phyloP scores from a whole-genome alignment of 2,888 invertebrate genomes.

The Heteromyza rotundicornis region DNA sequence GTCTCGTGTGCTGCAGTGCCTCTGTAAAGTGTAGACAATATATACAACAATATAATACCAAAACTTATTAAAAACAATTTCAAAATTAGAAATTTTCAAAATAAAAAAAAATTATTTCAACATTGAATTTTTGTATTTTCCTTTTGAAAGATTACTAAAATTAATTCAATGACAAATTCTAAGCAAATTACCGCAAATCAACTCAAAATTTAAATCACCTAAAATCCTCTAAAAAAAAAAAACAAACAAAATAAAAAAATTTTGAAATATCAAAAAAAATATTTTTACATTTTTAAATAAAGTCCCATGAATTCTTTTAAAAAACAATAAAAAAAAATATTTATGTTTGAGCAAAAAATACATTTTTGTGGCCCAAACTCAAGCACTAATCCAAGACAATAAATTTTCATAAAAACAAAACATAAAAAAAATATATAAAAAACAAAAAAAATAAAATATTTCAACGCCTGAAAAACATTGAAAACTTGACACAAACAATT shows the following conservation, averaged over 20 bases:
- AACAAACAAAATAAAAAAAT: background rate
- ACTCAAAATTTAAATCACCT: too few species aligned
- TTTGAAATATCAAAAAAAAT: background rate
- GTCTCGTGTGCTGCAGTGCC: background rate
- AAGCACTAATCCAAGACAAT: background rate
- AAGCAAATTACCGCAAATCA: background rate
- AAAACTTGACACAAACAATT: too few species aligned
- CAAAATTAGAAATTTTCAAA: background rate
- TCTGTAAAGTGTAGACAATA: too few species aligned
- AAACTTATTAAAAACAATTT: too few species aligned
- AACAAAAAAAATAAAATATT: too few species aligned
- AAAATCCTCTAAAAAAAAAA: background rate
- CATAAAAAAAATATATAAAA: background rate
- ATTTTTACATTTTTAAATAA: too few species aligned
- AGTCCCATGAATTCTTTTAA: background rate
- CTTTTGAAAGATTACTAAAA: background rate
- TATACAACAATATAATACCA: too few species aligned
- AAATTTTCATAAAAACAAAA: background rate
- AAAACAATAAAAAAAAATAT: background rate
- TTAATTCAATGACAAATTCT: background rate
- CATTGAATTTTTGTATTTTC: too few species aligned
- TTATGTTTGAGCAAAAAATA: background rate
- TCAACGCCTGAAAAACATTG: background rate
- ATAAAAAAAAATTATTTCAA: background rate
- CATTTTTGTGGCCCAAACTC: too few species aligned